Conservation (phyloP, 2,797 vertebrate genomes). For the Pangasius krempfi region DNA sequence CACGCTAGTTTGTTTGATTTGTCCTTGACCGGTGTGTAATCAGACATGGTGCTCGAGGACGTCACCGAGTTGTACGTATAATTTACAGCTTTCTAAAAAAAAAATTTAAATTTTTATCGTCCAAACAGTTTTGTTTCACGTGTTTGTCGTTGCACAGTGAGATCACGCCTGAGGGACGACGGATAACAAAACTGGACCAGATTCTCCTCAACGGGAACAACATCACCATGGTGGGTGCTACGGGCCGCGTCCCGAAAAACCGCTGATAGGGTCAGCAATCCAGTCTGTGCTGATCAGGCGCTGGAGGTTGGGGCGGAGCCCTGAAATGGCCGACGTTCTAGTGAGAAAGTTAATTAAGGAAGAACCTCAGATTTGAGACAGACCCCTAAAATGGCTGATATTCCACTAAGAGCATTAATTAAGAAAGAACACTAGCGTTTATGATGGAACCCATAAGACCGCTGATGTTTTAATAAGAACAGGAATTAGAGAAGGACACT, state of each 20-base stretch:
- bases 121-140: not conserved
- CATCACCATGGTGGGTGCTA: slow-evolving; percentile 88
- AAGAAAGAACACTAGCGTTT: not conserved
- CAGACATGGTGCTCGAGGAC: slow-evolving; percentile 90
- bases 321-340: too few relatives aligned
- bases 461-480: not conserved
- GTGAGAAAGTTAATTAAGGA: not conserved
- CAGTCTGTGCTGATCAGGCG: too few relatives aligned
- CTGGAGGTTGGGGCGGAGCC: too few relatives aligned
- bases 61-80: slow-evolving; percentile 90
- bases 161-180: slow-evolving; percentile 91
- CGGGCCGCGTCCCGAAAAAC: not conserved
- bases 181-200: slow-evolving; percentile 95
- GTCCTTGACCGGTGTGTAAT: slow-evolving; percentile 69
- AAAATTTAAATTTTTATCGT: not conserved
- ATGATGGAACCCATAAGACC: not conserved
- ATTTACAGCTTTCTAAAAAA: not conserved
- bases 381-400: not conserved
- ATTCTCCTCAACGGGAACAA: slow-evolving; percentile 95
- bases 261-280: not conserved
- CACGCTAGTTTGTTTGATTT: not conserved
- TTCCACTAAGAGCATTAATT: not conserved
- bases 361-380: not conserved
- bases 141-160: slow-evolving; percentile 74
- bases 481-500: not conserved